Conservation (phyloP, 2,888 invertebrate species). For the Gandaritis pyraliata region DNA sequence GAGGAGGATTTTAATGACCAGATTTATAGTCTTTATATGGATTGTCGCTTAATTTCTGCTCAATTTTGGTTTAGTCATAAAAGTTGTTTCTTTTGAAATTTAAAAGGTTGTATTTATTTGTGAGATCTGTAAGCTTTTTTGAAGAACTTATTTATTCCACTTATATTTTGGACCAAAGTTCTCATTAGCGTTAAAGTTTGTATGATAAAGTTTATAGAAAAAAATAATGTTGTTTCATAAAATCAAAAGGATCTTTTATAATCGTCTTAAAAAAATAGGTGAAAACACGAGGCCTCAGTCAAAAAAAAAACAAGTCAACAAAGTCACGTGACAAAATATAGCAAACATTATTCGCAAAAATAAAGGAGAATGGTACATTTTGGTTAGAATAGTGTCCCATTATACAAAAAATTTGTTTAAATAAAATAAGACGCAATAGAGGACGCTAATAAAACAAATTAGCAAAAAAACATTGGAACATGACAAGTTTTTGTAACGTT, state of each 20-base stretch:
- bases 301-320: no score
- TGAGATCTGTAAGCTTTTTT: conserved; percentile 2
- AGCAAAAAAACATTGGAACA: conserved; percentile 37
- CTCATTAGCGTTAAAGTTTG: no score
- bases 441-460: conserved; percentile 35
- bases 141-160: conserved; percentile 11
- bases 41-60: conserved; percentile 43
- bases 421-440: conserved; percentile 27
- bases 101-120: conserved; percentile 21
- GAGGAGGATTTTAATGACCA: conserved; percentile 60
- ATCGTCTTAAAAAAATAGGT: no score
- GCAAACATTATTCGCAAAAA: no score
- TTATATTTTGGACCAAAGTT: background rate
- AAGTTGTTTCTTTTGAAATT: conserved; percentile 34
- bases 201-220: no score
- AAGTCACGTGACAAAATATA: no score
- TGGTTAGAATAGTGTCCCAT: background rate
- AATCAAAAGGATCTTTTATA: no score
- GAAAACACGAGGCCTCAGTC: no score
- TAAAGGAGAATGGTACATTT: no score
- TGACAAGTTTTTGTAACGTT: conserved; percentile 37
- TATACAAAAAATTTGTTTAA: background rate
- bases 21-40: conserved; percentile 49
- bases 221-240: no score
- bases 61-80: conserved; percentile 39